Conservation (phyloP, 2,888 invertebrate species). For the Anagyrus pseudococci region DNA sequence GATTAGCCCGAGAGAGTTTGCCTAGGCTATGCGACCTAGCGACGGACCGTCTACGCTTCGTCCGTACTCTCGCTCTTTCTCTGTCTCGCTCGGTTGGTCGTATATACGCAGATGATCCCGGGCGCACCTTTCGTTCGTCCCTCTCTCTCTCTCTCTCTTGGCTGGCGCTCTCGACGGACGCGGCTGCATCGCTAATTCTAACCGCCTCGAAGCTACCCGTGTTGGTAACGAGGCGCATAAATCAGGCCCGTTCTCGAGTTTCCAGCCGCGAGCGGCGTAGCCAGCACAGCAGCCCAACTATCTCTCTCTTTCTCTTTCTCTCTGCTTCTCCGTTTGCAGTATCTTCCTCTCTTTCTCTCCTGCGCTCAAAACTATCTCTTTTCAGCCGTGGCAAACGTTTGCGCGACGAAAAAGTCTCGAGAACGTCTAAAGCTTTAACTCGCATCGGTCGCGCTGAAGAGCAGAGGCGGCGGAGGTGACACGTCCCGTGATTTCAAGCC, state of each 20-base stretch:
- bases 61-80: slow-evolving; percentile 14
- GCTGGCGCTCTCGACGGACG: not conserved
- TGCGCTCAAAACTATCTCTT: too few relatives aligned
- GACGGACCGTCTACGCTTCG: too few relatives aligned
- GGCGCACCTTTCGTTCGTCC: not conserved
- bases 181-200: slow-evolving; percentile 32
- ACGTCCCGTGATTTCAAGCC: too few relatives aligned
- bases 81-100: not conserved
- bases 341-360: too few relatives aligned
- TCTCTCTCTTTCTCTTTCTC: slow-evolving; percentile 5
- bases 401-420: too few relatives aligned
- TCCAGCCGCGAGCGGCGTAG: slow-evolving; percentile 21
- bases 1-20: too few relatives aligned
- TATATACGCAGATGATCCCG: not conserved
- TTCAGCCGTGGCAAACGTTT: not conserved
- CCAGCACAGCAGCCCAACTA: too few relatives aligned
- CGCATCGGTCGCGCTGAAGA: too few relatives aligned
- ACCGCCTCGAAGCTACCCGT: slow-evolving; percentile 40
- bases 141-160: too few relatives aligned
- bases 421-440: too few relatives aligned
- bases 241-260: slow-evolving; percentile 40
- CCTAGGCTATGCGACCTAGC: too few relatives aligned
- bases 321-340: not conserved
- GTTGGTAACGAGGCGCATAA: slow-evolving; percentile 41
- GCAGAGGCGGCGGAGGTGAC: too few relatives aligned